A percentile compares a stretch with the other conserved stretches of the same genome.
These are phyloP conservation scores for Stigmatopora nigra DNA, from an alignment of 2,113 vertebrate species.

Conservation along the genomic window DNA sequence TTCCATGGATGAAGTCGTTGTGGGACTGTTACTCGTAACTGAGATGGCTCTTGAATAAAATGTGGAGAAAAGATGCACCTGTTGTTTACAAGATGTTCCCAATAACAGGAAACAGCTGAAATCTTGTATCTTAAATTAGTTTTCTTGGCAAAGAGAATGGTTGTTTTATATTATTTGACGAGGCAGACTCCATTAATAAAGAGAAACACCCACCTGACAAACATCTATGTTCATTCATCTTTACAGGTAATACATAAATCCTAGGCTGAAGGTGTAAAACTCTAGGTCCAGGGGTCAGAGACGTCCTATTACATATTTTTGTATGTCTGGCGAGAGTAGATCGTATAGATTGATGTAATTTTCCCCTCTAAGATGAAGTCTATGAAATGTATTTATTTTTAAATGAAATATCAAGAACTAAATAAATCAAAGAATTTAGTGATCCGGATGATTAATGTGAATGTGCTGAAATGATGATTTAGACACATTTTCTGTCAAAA, in stretches of 20 bases:
- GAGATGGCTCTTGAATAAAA: constrained; percentile 18
- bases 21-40: constrained; percentile 21
- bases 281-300: too few species aligned
- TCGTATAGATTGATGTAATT: too few species aligned
- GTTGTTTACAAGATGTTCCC: constrained; percentile 7
- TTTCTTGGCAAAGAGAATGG: not conserved
- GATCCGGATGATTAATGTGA: too few species aligned
- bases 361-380: too few species aligned
- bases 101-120: not conserved
- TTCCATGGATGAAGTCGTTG: constrained; percentile 16
- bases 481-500: too few species aligned
- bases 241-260: not conserved
- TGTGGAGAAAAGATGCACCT: constrained; percentile 20
- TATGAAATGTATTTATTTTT: too few species aligned
- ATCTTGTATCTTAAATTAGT: not conserved
- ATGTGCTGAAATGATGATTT: too few species aligned
- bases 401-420: too few species aligned
- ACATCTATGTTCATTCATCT: not conserved
- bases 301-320: too few species aligned
- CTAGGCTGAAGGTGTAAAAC: too few species aligned
- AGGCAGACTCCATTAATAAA: not conserved
- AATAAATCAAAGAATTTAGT: too few species aligned
- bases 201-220: not conserved
- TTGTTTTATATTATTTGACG: not conserved
- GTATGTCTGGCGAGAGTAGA: too few species aligned